Percentiles rank a stretch among this genome's conserved stretches.
These are phyloP conservation scores for Danio rerio DNA, from an alignment of 2,113 vertebrate genomes.

Conservation along the genomic window GRCz12tu NC_133186.1:5269001-5269500, in stretches of 20 bases:
- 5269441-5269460: constrained; percentile 24
- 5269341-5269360: constrained; percentile 49
- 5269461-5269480: constrained; percentile 7
- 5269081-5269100: constrained; percentile 30
- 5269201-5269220: background rate
- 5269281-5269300: constrained; percentile 15
- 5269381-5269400: constrained; percentile 40
- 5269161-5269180: background rate
- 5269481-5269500: background rate
- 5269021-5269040: constrained; percentile 2
- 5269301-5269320: constrained; percentile 20
- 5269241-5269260: background rate
- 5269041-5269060: constrained; percentile 43
- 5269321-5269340: constrained; percentile 36
- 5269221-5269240: constrained; percentile 10
- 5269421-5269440: constrained; percentile 18
- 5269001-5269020: constrained; percentile 4
- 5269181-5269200: constrained; percentile 1
- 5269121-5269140: constrained; percentile 22
- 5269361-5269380: constrained; percentile 31
- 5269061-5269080: constrained; percentile 5
- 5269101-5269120: constrained; percentile 39
- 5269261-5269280: constrained; percentile 29
- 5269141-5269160: constrained; percentile 25
- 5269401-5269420: constrained; percentile 45